Evolutionary conservation across 2,888 invertebrate genomes (phyloP).

Genomic region (Myathropa florea): DNA sequence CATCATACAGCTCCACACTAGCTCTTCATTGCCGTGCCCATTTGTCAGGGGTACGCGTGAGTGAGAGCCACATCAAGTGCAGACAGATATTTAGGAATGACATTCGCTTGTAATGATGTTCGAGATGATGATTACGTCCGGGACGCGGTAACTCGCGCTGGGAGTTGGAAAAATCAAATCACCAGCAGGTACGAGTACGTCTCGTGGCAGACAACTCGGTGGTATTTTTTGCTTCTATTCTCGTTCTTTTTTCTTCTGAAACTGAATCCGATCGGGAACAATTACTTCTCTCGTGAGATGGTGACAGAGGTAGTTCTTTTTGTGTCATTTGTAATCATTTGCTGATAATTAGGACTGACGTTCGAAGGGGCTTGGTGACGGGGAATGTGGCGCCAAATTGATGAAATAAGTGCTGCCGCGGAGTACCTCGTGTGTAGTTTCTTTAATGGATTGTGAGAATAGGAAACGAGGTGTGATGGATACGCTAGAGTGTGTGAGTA

Average conservation of each 20-base stretch:
- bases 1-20: not conserved
- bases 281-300: constrained; percentile 27
- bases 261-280: constrained; percentile 38
- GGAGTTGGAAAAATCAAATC: constrained; percentile 6
- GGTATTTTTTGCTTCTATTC: not conserved
- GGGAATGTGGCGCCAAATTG: not conserved
- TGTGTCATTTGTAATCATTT: constrained; percentile 34
- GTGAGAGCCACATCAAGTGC: constrained; percentile 59
- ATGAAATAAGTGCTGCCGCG: not conserved
- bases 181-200: not conserved
- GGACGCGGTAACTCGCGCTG: not conserved
- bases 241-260: not conserved
- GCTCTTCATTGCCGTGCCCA: constrained; percentile 8
- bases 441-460: not conserved
- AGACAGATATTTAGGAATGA: constrained; percentile 53
- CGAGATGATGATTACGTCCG: constrained; percentile 37
- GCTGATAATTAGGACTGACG: constrained; percentile 43
- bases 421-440: not conserved
- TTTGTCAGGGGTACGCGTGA: constrained; percentile 41
- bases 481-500: not conserved
- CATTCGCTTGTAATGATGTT: constrained; percentile 41
- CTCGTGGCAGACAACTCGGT: not conserved
- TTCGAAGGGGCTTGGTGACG: constrained; percentile 3
- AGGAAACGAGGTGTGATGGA: not conserved
- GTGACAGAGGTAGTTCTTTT: constrained; percentile 15